A percentile compares a stretch with the other conserved stretches of the same genome.
Conservation (phyloP, 2,797 vertebrate genomes). For the Eospalax fontanierii region DNA sequence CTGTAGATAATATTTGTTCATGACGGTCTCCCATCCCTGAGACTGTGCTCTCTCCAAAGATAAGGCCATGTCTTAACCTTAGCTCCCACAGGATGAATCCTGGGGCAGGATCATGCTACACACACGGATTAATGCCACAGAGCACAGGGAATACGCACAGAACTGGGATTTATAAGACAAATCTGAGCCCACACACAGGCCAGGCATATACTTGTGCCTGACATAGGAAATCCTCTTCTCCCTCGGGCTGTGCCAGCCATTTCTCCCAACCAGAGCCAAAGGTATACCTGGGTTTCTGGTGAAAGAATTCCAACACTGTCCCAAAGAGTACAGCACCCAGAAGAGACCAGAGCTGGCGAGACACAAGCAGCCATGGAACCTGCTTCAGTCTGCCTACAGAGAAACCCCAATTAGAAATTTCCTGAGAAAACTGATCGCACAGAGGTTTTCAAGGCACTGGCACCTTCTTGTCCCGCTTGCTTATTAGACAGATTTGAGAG, state of each 20-base stretch:
- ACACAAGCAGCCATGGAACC: not conserved
- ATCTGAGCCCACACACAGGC: not conserved
- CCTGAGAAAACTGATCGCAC: conserved; percentile 52
- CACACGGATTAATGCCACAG: not conserved
- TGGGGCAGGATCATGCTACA: not conserved
- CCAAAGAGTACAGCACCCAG: not conserved
- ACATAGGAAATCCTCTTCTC: not conserved
- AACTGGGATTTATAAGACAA: not conserved
- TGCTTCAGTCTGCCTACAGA: not conserved
- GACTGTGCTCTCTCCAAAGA: not conserved
- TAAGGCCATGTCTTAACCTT: not conserved
- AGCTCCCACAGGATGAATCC: not conserved
- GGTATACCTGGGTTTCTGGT: not conserved
- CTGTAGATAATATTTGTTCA: not conserved
- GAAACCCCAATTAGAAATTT: conserved; percentile 62
- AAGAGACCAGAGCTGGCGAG: not conserved
- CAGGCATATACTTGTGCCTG: not conserved
- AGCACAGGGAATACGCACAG: not conserved
- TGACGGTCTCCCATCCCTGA: not conserved
- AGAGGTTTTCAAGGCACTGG: conserved; percentile 47
- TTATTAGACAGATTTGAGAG: conserved; percentile 44
- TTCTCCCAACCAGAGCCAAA: conserved; percentile 22
- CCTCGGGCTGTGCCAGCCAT: not conserved
- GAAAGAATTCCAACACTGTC: conserved; percentile 11
- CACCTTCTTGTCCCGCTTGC: conserved; percentile 13